A percentile compares a stretch with the other conserved stretches of the same genome.
These are phyloP conservation scores for Porites lobata DNA, from an alignment of 92 coral and sea anemone species.

Conservation along the genomic window DNA sequence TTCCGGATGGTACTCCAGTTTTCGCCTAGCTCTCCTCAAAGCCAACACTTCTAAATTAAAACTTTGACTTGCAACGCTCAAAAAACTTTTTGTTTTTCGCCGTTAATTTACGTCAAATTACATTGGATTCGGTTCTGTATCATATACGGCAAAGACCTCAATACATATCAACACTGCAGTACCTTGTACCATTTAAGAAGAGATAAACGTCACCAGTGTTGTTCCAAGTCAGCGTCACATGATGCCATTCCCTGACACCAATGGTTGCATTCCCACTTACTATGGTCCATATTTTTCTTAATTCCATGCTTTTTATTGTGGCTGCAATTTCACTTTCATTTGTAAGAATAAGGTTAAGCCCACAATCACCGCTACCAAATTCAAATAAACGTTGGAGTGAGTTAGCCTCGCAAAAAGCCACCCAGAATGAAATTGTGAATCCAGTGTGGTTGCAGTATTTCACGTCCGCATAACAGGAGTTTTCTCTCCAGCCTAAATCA, in stretches of 20 bases:
- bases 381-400: constrained; percentile 31
- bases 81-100: too few relatives aligned
- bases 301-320: constrained; percentile 57
- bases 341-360: constrained; percentile 50
- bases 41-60: too few relatives aligned
- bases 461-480: constrained; percentile 74
- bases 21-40: too few relatives aligned
- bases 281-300: constrained; percentile 54
- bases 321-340: constrained; percentile 39
- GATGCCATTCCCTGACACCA: constrained; percentile 53
- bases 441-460: constrained; percentile 68
- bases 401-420: constrained; percentile 45
- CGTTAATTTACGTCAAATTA: too few relatives aligned
- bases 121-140: not conserved
- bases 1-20: too few relatives aligned
- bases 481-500: constrained; percentile 65
- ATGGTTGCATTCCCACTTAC: constrained; percentile 39
- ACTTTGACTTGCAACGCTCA: too few relatives aligned
- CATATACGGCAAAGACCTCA: not conserved
- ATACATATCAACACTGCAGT: not conserved
- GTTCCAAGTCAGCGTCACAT: constrained; percentile 72
- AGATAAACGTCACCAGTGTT: constrained; percentile 53
- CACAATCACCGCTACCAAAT: constrained; percentile 72
- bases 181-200: constrained; percentile 75
- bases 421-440: constrained; percentile 75